Conservation (phyloP, 2,797 vertebrate species). For the Aselliscus stoliczkanus region DNA sequence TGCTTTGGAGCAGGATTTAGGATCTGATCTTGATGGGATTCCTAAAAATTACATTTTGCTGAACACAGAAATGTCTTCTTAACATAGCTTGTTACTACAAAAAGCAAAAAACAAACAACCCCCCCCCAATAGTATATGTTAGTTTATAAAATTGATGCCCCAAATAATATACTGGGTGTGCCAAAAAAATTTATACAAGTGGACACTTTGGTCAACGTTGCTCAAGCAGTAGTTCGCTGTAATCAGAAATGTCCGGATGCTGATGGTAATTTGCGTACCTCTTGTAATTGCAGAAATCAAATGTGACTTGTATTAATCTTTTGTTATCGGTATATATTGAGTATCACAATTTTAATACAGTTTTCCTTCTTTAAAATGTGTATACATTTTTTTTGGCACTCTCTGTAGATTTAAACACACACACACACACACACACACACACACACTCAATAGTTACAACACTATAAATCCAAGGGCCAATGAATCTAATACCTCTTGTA, state of each 20-base stretch:
- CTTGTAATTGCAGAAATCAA: no score
- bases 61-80: slow-evolving; percentile 13
- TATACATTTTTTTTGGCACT: no score
- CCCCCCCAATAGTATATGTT: not conserved
- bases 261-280: no score
- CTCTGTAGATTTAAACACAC: not conserved
- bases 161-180: not conserved
- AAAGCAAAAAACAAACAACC: not conserved
- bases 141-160: not conserved
- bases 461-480: not conserved
- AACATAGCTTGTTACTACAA: not conserved
- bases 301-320: no score
- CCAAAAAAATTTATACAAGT: no score
- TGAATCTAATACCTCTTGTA: not conserved
- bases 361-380: no score
- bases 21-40: not conserved
- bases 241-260: no score
- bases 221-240: no score
- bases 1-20: not conserved
- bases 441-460: not conserved
- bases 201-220: no score
- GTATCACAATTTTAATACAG: no score
- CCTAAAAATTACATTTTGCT: slow-evolving; percentile 25
- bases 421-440: not conserved
- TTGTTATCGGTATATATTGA: no score